Evolutionary conservation across 2,797 vertebrate species (phyloP), one percentile per base, ranked within the genome.

Genomic region (Megalops cyprinoides): DNA sequence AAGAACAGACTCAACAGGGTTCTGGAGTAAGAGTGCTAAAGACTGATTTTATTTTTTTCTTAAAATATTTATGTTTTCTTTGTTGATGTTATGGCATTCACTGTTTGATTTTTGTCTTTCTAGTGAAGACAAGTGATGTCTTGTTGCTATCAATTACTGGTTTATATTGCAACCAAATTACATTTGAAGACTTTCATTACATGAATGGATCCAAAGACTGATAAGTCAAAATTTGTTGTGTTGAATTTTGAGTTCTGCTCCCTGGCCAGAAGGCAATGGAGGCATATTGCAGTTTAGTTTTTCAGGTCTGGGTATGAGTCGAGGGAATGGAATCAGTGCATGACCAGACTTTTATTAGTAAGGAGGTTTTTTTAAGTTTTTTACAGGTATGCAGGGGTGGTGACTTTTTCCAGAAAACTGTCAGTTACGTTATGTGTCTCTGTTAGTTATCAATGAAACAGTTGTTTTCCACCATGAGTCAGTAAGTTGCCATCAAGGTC

Each of bases 131-230:
- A 28, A 14, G 56, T 51, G 31, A 76, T 58, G 88, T 82, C 85
- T n/a, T 81, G 65, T 79, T 84, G 84, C 80, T 76, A 82, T 79
- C 76, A 83, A 79, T 86, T 85, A 88, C 85, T 76, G 87, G 90
- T 93, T 93, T 91, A 86, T 90, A 93, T 93, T 89, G 91, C 87
- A 93, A 93, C 91, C 82, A 87, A 86, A 86, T 88, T 81, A 82
- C 81, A 46, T 78, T 83, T 84, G 80, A 84, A 86, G 60, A 75
- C 85, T 76, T 85, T 87, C 82, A 84, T 85, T 86, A 81, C 84
- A 85, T 87, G 87, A 87, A 86, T 86, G 81, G 82, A 81, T 83
- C 46, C 51, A 82, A 78, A 75, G 80, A 84, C 56, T 79, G 69
- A 86, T 87, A 8, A 44, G 58, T 74, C 49, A 8, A 56, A 76